A percentile compares a stretch with the other conserved stretches of the same genome.
Evolutionary conservation across 2,113 vertebrate species (phyloP).

Genomic region (Montifringilla adamsi): DNA sequence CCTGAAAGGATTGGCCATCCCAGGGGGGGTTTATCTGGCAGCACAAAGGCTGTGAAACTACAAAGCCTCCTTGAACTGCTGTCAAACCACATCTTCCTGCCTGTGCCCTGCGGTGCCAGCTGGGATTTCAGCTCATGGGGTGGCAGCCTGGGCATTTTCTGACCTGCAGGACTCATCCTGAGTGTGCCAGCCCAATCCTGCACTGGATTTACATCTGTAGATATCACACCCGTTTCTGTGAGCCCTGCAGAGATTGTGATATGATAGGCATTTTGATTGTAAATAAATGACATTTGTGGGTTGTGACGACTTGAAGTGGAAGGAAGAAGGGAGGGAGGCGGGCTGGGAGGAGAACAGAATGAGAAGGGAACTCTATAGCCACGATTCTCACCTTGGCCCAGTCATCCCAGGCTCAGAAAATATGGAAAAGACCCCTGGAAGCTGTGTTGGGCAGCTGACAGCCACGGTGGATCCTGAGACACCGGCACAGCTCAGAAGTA

Average conservation of each 20-base stretch:
- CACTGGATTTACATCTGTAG: neutral
- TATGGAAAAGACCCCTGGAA: neutral
- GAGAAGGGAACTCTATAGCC: neutral
- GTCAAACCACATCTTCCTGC: neutral
- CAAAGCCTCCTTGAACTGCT: neutral
- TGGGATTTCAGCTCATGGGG: neutral
- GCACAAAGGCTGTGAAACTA: neutral
- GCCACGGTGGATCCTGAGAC: neutral
- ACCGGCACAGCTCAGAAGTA: neutral
- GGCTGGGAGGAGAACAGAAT: neutral
- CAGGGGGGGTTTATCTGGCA: neutral
- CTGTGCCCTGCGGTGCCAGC: rapidly evolving
- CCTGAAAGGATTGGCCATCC: neutral
- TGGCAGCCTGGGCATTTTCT: neutral
- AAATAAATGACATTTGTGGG: neutral
- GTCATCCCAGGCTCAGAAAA: neutral
- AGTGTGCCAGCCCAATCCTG: neutral
- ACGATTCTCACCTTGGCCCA: neutral
- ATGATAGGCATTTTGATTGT: neutral
- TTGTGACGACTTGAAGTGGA: neutral
- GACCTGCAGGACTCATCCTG: neutral
- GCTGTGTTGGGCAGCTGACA: neutral
- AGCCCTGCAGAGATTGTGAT: neutral
- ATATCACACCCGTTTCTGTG: neutral
- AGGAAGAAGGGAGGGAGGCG: neutral